Evolutionary conservation across 1,140 invertebrate species (phyloP).

Genomic region (Caerostris darwini): DNA sequence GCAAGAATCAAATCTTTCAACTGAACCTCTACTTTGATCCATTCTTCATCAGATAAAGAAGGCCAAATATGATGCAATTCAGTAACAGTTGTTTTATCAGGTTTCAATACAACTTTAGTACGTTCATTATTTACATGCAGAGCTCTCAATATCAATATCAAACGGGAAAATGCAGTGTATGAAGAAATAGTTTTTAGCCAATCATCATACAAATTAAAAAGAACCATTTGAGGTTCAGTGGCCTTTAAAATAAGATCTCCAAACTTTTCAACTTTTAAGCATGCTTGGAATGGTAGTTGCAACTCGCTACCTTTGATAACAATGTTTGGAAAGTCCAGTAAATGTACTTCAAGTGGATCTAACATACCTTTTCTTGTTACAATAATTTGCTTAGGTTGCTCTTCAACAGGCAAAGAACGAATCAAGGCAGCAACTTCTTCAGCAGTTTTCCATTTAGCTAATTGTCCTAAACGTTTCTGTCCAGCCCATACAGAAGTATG

Average conservation of each 20-base stretch:
- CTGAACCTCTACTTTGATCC: constrained; percentile 99
- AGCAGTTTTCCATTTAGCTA: constrained; percentile 99
- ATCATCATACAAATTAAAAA: constrained; percentile 99
- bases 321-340: constrained; percentile 99
- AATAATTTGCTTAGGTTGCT: constrained; percentile 99
- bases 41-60: constrained; percentile 97
- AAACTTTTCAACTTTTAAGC: constrained; percentile 99
- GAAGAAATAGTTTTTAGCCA: constrained; percentile 99
- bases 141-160: constrained; percentile 97
- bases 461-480: constrained; percentile 86
- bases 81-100: constrained; percentile 99
- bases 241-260: constrained; percentile 99
- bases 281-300: constrained; percentile 99
- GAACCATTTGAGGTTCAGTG: constrained; percentile 99
- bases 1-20: constrained; percentile 99
- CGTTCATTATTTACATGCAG: constrained; percentile 99
- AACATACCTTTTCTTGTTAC: constrained; percentile 99
- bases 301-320: constrained; percentile 99
- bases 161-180: constrained; percentile 96
- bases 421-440: constrained; percentile 99
- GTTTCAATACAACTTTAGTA: constrained; percentile 98
- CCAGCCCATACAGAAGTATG: constrained; percentile 99
- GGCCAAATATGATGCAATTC: constrained; percentile 99
- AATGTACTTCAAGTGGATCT: constrained; percentile 99
- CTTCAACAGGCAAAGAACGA: constrained; percentile 98